These are phyloP conservation scores for Pica pica DNA, from an alignment of 2,113 vertebrate genomes.

Conservation along the genomic window DNA sequence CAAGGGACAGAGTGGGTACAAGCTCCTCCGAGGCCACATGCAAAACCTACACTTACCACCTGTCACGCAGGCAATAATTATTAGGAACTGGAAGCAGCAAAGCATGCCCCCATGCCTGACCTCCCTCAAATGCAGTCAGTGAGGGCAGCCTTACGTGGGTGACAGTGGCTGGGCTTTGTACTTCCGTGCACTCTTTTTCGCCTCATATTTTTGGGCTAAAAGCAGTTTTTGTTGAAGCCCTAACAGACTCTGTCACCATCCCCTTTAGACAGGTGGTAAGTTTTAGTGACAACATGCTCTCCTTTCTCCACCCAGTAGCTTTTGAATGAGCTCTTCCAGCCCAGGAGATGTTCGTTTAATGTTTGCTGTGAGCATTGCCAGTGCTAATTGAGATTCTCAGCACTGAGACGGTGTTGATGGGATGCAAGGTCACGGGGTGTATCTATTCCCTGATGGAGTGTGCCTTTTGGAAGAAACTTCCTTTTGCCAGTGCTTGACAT, in stretches of 20 bases:
- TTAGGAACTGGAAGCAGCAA: neutral
- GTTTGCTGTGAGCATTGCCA: neutral
- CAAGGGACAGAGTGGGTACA: too few relatives aligned
- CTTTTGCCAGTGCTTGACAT: neutral
- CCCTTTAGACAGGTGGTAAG: neutral
- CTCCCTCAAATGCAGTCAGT: fast-evolving
- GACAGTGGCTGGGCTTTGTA: neutral
- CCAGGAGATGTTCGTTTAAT: fast-evolving
- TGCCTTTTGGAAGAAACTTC: neutral
- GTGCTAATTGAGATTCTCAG: neutral
- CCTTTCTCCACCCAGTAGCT: neutral
- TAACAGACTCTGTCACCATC: neutral
- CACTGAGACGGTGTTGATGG: neutral
- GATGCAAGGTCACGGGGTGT: neutral
- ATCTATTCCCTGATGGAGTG: neutral
- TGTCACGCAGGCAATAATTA: neutral
- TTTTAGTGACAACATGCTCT: neutral
- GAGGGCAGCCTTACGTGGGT: fast-evolving
- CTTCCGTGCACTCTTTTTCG: fast-evolving
- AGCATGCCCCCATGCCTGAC: neutral
- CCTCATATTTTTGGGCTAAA: neutral
- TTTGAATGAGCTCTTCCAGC: neutral
- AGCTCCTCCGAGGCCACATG: neutral
- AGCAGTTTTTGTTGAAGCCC: neutral
- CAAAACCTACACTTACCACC: fast-evolving